Percentiles rank a stretch among this genome's conserved stretches.
Conservation (phyloP, 2,797 vertebrate species). For the Hoplostethus mediterraneus region DNA sequence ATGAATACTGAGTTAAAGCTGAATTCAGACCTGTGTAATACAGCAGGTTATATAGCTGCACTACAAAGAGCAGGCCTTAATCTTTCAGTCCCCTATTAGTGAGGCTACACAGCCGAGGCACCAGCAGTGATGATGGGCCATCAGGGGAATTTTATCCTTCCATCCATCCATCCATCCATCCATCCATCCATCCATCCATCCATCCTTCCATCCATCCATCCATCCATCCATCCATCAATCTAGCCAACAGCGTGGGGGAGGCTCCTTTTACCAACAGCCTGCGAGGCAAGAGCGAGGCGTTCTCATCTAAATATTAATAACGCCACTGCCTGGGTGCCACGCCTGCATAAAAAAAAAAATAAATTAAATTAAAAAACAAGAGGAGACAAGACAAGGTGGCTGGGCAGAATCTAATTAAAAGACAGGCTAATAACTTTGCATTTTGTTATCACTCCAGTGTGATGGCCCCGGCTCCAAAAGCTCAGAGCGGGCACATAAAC, state of each 20-base stretch:
- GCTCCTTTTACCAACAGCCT: slow-evolving; percentile 67
- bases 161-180: slow-evolving; percentile 41
- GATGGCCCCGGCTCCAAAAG: slow-evolving; percentile 44
- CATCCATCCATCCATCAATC: slow-evolving; percentile 12
- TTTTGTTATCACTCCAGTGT: slow-evolving; percentile 61
- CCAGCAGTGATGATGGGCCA: slow-evolving; percentile 66
- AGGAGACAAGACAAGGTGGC: slow-evolving; percentile 58
- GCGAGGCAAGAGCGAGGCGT: slow-evolving; percentile 55
- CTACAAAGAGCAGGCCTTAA: slow-evolving; percentile 28
- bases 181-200: slow-evolving; percentile 49
- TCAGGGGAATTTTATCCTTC: slow-evolving; percentile 64
- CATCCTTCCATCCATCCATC: slow-evolving; percentile 34
- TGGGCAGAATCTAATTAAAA: slow-evolving; percentile 76
- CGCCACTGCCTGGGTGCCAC: slow-evolving; percentile 40
- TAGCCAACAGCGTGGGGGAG: slow-evolving; percentile 23
- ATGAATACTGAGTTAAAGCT: slow-evolving; percentile 2
- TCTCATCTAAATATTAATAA: slow-evolving; percentile 83
- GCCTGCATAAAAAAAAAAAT: slow-evolving; percentile 31
- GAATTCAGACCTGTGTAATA: slow-evolving; percentile 1
- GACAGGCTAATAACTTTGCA: slow-evolving; percentile 67
- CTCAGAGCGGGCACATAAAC: slow-evolving; percentile 48
- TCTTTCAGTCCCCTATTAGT: slow-evolving; percentile 41
- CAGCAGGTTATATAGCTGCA: slow-evolving; percentile 2
- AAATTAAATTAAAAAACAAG: slow-evolving; percentile 17
- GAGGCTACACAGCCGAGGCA: slow-evolving; percentile 38